A percentile compares a stretch with the other conserved stretches of the same genome.
These are phyloP conservation scores for Lophius piscatorius DNA, from an alignment of 2,113 vertebrate species.

Conservation along the genomic window DNA sequence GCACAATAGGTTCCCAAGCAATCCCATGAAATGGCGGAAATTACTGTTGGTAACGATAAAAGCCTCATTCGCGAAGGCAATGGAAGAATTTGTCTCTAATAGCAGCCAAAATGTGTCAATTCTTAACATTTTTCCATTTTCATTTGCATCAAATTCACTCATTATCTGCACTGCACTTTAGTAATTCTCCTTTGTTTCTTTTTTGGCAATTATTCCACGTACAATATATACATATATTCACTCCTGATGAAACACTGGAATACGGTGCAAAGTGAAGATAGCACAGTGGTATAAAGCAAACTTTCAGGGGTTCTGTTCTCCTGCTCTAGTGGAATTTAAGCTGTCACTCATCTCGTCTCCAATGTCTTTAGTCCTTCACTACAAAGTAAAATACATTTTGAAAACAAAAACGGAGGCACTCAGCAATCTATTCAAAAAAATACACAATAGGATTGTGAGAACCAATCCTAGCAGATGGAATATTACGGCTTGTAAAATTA, in stretches of 20 bases:
- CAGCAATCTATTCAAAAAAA: background rate
- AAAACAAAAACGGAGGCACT: slow-evolving; percentile 5
- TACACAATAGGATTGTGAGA: slow-evolving; percentile 6
- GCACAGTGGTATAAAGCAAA: slow-evolving; percentile 6
- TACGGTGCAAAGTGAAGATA: slow-evolving; percentile 6
- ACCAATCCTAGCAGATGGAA: background rate
- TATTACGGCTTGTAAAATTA: background rate
- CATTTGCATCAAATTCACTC: slow-evolving; percentile 65
- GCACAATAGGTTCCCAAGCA: slow-evolving; percentile 43
- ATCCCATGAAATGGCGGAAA: slow-evolving; percentile 49
- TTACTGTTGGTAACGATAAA: slow-evolving; percentile 62
- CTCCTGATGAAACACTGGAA: background rate
- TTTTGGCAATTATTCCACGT: slow-evolving; percentile 34
- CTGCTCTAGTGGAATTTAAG: slow-evolving; percentile 18
- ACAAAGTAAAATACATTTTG: background rate
- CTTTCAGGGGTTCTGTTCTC: slow-evolving; percentile 1
- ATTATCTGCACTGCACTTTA: slow-evolving; percentile 59
- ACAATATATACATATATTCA: slow-evolving; percentile 40
- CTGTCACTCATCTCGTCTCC: background rate
- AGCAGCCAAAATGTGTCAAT: slow-evolving; percentile 49
- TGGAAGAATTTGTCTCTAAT: slow-evolving; percentile 35
- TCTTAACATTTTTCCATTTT: slow-evolving; percentile 68
- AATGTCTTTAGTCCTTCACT: background rate
- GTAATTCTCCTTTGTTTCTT: slow-evolving; percentile 46
- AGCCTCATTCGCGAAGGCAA: slow-evolving; percentile 52